Evolutionary conservation across 2,113 vertebrate species (phyloP), one percentile per base, ranked within the genome.

Genomic region (Hipposideros armiger): DNA sequence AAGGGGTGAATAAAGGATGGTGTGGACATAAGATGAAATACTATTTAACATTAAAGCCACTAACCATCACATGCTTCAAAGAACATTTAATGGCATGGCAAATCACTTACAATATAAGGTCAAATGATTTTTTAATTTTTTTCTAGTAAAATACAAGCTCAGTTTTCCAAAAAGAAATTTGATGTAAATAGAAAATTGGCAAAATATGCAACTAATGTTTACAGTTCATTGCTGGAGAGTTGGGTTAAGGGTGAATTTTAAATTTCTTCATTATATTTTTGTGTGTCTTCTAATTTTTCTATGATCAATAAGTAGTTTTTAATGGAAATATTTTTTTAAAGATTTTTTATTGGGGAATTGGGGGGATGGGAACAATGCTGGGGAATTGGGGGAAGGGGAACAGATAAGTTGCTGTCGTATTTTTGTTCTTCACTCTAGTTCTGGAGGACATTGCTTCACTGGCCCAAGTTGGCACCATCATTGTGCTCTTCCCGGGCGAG

Each of bases 281-380:
- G 60, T 45, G 52, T 72, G 60, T 89, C 54, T 28, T 52, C 66
- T 92, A 66, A 94, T 70, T 50, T 54, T 88, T 90, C 4, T 42
- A 76, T 24, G 77, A 86, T 64, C 10, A 13, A 88, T 77, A 91
- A 86, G 62, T 87, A 94, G 58, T 56, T 90, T 50, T 80, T 95
- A 93, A 90, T 84, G 73, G 77, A 36, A 50, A 50, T 50, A 11
- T 50, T 3, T 50, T 50, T 50, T 50, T 36, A 36, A 36, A 36
- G 36, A 36, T 36, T 36, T 36, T 36, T 36, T 36, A 36, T 36
- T 36, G 36, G 36, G 36, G 36, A 36, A 36, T 36, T 36, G 36
- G 36, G 36, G 36, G 36, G 36, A 36, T 36, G 36, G 36, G 36
- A 36, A 36, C 36, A 36, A 36, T 36, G 36, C 36, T 36, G 36